Percentiles rank a stretch among this genome's conserved stretches.
phyloP scores from a whole-genome alignment of 2,797 vertebrate species.

The Emys orbicularis region DNA sequence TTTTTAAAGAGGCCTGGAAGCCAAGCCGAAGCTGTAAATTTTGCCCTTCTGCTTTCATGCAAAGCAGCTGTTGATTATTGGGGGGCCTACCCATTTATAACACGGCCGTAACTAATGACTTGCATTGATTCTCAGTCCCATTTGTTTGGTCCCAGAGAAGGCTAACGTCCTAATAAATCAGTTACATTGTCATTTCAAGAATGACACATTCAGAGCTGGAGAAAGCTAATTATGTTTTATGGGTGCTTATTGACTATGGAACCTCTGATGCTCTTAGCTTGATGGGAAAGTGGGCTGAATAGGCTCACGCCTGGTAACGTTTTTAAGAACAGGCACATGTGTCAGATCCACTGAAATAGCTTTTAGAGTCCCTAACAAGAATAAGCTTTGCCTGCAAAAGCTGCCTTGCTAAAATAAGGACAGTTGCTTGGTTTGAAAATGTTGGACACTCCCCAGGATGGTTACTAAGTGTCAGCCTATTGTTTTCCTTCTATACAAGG shows the following conservation, averaged over 20 bases:
- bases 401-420: conserved; percentile 41
- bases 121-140: conserved; percentile 60
- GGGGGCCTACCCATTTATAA: conserved; percentile 67
- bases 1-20: conserved; percentile 62
- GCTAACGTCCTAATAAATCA: conserved; percentile 72
- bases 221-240: conserved; percentile 80
- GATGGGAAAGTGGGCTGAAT: conserved; percentile 51
- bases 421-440: conserved; percentile 42
- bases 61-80: conserved; percentile 62
- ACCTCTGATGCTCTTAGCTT: conserved; percentile 56
- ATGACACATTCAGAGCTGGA: conserved; percentile 69
- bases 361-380: background rate
- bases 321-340: conserved; percentile 61
- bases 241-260: conserved; percentile 61
- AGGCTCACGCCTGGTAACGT: conserved; percentile 50
- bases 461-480: conserved; percentile 4
- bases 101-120: conserved; percentile 74
- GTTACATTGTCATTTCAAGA: conserved; percentile 76
- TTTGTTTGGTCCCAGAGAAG: conserved; percentile 67
- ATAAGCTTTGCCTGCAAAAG: conserved; percentile 63
- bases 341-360: conserved; percentile 19
- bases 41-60: conserved; percentile 67
- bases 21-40: conserved; percentile 71
- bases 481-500: background rate
- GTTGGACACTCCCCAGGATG: conserved; percentile 40